Conservation (phyloP, 2,113 vertebrate species). For the Erinaceus europaeus region DNA sequence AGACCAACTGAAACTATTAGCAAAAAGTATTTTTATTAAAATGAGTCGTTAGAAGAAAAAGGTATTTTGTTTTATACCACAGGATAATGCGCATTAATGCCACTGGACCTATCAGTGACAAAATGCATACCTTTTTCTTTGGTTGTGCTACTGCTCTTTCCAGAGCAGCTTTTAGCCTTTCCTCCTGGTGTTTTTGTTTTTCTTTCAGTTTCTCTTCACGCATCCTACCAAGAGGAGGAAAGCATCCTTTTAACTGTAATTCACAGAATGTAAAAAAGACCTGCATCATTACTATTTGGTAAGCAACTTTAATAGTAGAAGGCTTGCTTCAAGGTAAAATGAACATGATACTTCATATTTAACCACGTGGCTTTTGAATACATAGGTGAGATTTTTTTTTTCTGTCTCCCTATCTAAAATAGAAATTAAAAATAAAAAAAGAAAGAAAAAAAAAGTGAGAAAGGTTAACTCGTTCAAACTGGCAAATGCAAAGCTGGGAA, state of each 20-base stretch:
- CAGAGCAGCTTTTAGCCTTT: constrained; percentile 72
- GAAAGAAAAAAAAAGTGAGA: too few relatives aligned
- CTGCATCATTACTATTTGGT: neutral
- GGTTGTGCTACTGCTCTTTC: constrained; percentile 75
- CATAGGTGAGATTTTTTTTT: neutral
- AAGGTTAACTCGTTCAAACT: too few relatives aligned
- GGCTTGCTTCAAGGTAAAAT: neutral
- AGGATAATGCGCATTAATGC: neutral
- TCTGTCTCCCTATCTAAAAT: too few relatives aligned
- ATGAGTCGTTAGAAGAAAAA: neutral
- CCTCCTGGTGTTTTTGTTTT: constrained; percentile 75
- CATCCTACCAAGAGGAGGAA: constrained; percentile 56
- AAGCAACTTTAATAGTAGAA: neutral
- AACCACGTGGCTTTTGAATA: neutral
- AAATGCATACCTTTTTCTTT: constrained; percentile 77
- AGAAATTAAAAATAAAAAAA: too few relatives aligned
- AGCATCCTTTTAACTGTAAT: constrained; percentile 11
- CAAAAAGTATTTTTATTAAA: neutral
- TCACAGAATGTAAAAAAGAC: neutral
- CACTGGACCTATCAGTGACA: neutral
- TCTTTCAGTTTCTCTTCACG: constrained; percentile 77
- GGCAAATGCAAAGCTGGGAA: too few relatives aligned
- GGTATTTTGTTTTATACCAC: neutral
- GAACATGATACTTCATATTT: neutral
- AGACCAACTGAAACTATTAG: neutral